Conservation (phyloP, 2,888 invertebrate species). For the Tanytarsus gracilentus region DNA sequence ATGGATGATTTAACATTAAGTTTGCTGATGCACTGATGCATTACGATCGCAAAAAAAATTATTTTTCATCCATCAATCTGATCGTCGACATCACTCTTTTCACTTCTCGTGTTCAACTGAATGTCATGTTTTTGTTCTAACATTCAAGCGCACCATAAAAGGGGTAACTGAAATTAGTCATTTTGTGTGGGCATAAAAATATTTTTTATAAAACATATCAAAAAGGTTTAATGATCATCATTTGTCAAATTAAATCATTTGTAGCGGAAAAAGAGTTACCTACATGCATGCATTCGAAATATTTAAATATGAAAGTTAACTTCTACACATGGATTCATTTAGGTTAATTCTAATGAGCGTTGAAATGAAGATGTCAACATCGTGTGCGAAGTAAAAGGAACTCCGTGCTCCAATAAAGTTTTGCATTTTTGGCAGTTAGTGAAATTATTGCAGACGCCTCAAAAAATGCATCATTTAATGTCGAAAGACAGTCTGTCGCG, state of each 20-base stretch:
- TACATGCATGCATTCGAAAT: background rate
- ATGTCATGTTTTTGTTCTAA: background rate
- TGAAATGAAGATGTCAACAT: slow-evolving; percentile 26
- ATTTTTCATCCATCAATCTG: background rate
- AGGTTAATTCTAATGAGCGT: background rate
- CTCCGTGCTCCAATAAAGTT: background rate
- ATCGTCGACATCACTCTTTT: background rate
- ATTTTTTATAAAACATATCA: too few species aligned
- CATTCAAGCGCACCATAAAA: too few species aligned
- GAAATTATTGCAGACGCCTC: background rate
- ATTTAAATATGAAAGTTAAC: background rate
- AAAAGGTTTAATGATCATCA: background rate
- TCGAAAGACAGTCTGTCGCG: slow-evolving; percentile 17
- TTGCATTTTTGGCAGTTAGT: background rate
- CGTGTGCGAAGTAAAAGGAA: background rate
- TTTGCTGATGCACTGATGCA: slow-evolving; percentile 27
- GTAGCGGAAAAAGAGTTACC: background rate
- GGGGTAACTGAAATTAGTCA: too few species aligned
- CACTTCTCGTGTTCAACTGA: background rate
- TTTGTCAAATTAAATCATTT: slow-evolving; percentile 6
- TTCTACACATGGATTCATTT: background rate
- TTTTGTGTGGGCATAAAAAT: too few species aligned
- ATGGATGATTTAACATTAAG: slow-evolving; percentile 19
- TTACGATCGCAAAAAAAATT: slow-evolving; percentile 3
- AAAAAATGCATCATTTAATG: slow-evolving; percentile 5